These are phyloP conservation scores for Lasiommata megera DNA, from an alignment of 2,888 invertebrate species.

Conservation along the genomic window DNA sequence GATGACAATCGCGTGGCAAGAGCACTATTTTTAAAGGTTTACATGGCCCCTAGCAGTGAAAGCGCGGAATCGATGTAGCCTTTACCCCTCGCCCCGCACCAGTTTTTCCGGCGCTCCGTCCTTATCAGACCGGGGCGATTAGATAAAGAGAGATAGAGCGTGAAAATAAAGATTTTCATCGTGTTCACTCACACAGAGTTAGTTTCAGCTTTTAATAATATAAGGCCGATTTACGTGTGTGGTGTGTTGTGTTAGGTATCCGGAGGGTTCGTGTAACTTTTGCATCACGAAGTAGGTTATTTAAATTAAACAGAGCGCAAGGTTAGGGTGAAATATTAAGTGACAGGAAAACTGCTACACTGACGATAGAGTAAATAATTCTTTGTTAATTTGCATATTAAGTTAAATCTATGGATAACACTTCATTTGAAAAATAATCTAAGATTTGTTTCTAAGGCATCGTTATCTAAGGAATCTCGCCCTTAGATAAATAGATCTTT, in stretches of 20 bases:
- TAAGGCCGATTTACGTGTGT: constrained; percentile 57
- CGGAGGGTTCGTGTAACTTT: constrained; percentile 49
- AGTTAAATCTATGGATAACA: too few species aligned
- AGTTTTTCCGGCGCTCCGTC: constrained; percentile 81
- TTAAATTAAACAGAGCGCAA: constrained; percentile 50
- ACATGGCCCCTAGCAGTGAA: constrained; percentile 82
- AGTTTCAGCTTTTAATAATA: constrained; percentile 58
- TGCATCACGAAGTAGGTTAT: constrained; percentile 51
- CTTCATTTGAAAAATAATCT: too few species aligned
- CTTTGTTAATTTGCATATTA: too few species aligned
- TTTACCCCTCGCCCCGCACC: constrained; percentile 79
- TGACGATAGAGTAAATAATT: not conserved
- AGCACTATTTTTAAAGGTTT: constrained; percentile 79
- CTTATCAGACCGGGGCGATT: constrained; percentile 79
- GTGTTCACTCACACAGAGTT: constrained; percentile 77
- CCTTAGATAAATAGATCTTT: too few species aligned
- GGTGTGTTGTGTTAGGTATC: constrained; percentile 59
- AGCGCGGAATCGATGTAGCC: constrained; percentile 82
- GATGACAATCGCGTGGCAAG: constrained; percentile 76
- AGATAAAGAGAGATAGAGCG: constrained; percentile 82
- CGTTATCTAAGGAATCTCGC: too few species aligned
- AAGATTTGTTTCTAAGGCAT: too few species aligned
- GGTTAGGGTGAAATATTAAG: not conserved
- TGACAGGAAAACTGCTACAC: not conserved
- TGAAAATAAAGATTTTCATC: constrained; percentile 82